Conservation (phyloP, 2,888 invertebrate genomes). For the Euzophera pinguis region DNA sequence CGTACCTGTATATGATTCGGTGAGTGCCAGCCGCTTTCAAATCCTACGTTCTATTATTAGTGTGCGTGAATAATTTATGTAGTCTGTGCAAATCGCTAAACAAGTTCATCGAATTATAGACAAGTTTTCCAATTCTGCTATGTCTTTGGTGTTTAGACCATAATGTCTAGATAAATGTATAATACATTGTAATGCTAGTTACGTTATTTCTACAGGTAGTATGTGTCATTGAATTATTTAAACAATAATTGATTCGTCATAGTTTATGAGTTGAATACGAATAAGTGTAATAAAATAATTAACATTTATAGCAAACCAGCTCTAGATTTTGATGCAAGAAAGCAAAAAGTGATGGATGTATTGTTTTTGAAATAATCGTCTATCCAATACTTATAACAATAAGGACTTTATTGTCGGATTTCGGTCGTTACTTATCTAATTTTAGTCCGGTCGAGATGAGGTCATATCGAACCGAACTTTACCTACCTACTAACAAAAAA, state of each 20-base stretch:
- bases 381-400: no score
- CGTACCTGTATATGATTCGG: conserved; percentile 10
- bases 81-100: conserved; percentile 22
- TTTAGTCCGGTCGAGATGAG: not conserved
- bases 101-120: not conserved
- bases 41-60: conserved; percentile 22
- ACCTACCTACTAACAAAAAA: not conserved
- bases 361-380: no score
- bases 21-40: conserved; percentile 20
- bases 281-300: no score
- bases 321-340: no score
- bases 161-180: not conserved
- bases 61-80: conserved; percentile 24
- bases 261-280: no score
- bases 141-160: not conserved
- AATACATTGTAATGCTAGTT: no score
- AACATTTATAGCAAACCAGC: no score
- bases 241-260: no score
- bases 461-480: not conserved
- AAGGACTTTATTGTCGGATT: not conserved
- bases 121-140: not conserved
- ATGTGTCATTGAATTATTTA: no score
- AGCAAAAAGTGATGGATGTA: no score
- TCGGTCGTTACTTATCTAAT: conserved; percentile 22
- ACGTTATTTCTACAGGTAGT: no score